Evolutionary conservation across 2,797 vertebrate genomes (phyloP), one percentile per base, ranked within the genome.

Genomic region (Parambassis ranga): DNA sequence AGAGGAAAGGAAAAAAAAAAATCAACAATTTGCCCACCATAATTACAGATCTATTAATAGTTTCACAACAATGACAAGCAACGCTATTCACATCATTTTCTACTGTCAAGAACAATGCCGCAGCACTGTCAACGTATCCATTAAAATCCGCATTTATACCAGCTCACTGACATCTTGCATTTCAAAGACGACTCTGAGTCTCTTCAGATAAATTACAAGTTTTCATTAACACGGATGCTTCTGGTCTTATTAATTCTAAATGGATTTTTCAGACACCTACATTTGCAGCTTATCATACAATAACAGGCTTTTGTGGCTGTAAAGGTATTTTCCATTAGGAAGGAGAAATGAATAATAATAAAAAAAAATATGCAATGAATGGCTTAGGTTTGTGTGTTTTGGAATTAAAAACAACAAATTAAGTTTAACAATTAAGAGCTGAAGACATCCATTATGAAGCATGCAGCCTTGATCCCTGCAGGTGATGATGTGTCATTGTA

Each of bases 41-140:
- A 92, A 92, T 92, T 93, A 91, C 84, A 85, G 78, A 90, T 92
- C 79, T 91, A 90, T 93, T 93, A 90, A 92, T 92, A 89, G 87
- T 90, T 90, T 85, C 84, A 77, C 86, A 91, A 91, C 90, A 91
- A 83, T 92, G 90, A 91, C 83, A 86, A 83, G 84, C 53, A 65
- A 48, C 79, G 75, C 83, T 82, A 84, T 91, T 92, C 75, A 85
- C 85, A 87, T 89, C 50, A 84, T 87, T 90, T 90, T 77, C 82
- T 53, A 68, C 83, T 87, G 89, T 90, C 89, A 89, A 79, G 86
- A 87, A 91, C 89, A 89, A 90, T 87, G 73, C 82, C 13, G 52
- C 59, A 46, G 80, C 81, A 75, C 83, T 83, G 88, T 85, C 79
- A 78, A 71, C 52, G 79, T 83, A 60, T 83, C 89, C 91, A 92